Evolutionary conservation across 2,888 invertebrate species (phyloP), one percentile per base, ranked within the genome.

Genomic region (Linyphia triangularis): DNA sequence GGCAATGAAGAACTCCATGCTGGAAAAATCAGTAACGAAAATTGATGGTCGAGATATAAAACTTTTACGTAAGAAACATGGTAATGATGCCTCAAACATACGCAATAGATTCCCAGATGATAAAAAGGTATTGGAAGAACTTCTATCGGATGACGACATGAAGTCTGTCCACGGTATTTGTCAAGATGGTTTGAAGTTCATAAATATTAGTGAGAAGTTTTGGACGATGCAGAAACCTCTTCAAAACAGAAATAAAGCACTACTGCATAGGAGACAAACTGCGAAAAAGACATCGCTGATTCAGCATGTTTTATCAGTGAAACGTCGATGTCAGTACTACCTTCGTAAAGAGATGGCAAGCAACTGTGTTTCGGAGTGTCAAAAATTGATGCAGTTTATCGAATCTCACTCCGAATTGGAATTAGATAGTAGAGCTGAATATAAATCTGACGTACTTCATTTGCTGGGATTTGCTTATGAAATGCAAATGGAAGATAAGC

Each of bases 181-280:
- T 40, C 33, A 63, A n/a, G 85, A 85, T 33, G 65, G 59, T 5
- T 26, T 85, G n/a, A 28, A 79, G 9, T 33, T 69, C 9, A 85
- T 79, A 0, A 22, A 65, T 2, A 22, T 65, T 9, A 43, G 51
- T 6, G 57, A 79, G 24, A 43, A 37, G 37, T 70, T 72, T n/a
- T 79, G 78, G 79, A 16, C 51, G 10, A 85, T 79, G 85, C 51
- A 69, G 30, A 79, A 19, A 4, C 79, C 72, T 37, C 10, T 70
- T 5, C n/a, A 22, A 1, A 13, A 9, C 13, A 63, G 65, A 16
- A 85, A 37, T 22, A 65, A 28, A n/a, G 6, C 9, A 13, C 37
- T 57, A 2, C 0, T n/a, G 9, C 9, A 10, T 5, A 13, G 61
- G 22, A 61, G 40, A 19, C 26, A 24, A 19, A 10, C 61, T 13